Conservation (phyloP, 2,888 invertebrate genomes). For the Torymus tubicola region DNA sequence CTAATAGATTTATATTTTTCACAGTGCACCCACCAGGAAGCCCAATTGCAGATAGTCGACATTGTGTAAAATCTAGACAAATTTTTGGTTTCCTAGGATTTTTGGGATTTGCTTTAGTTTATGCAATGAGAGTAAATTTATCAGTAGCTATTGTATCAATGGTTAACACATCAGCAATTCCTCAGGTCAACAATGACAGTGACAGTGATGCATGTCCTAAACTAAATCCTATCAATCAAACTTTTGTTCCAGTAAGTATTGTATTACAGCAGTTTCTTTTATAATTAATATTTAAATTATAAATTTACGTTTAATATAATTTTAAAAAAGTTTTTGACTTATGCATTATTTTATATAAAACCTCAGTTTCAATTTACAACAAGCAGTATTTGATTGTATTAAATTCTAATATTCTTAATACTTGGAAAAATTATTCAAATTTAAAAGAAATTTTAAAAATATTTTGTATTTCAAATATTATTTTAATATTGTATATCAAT, state of each 20-base stretch:
- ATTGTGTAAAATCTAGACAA: slow-evolving; percentile 85
- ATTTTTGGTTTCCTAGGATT: slow-evolving; percentile 91
- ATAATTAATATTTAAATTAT: no score
- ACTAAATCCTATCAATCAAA: slow-evolving; percentile 70
- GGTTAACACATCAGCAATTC: slow-evolving; percentile 86
- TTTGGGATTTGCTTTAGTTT: slow-evolving; percentile 91
- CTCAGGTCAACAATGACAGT: slow-evolving; percentile 78
- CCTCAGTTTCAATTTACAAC: no score
- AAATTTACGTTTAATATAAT: no score
- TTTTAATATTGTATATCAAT: no score
- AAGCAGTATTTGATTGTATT: no score
- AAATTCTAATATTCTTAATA: no score
- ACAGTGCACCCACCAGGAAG: slow-evolving; percentile 37
- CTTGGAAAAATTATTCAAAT: no score
- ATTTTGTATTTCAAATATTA: no score
- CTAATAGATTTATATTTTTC: slow-evolving; percentile 34
- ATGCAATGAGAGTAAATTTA: slow-evolving; percentile 93
- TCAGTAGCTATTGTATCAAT: slow-evolving; percentile 97
- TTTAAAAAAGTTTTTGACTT: no score
- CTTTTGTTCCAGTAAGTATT: slow-evolving; percentile 68
- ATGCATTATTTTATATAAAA: no score
- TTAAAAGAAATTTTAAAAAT: no score
- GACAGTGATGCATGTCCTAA: slow-evolving; percentile 83
- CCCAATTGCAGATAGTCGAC: slow-evolving; percentile 65
- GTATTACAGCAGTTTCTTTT: not conserved